Base-by-base conservation (phyloP, 2,797 vertebrate genomes). In the Emys orbicularis region DNA sequence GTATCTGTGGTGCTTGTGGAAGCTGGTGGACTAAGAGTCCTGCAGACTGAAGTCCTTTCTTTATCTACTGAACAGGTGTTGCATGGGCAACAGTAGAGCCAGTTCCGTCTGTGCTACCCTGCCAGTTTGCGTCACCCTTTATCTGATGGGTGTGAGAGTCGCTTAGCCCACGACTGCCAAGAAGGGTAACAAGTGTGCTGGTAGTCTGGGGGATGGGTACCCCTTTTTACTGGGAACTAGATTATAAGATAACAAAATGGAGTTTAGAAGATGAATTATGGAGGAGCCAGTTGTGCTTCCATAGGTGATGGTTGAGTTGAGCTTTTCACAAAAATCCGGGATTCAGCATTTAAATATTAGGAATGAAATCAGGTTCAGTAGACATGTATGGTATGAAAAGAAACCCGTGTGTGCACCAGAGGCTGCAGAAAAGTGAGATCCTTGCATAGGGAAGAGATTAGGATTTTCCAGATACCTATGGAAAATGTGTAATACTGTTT, bases 311-410 rank as follows among this genome's bases (percentile, higher is more conserved):
- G 41, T 84, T 90, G 84, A 93, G 83, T 10, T 41, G 79, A 92
- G 81, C 84, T 91, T 95, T 53, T 34, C 68, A 72, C 34, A 41
- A 84, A 76, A 0, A 41, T 11, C n/a, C 50, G 25, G 3, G n/a
- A 79, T 91, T 83, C 83, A 74, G 25, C 27, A 18, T 89, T 41
- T 79, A 56, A 89, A 53, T 18, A 9, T 57, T 47, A 86, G 72
- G 56, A 94, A 25, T 83, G 80, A 95, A 95, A 94, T 16, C 41
- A 87, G 31, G 11, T 44, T 95, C 83, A 84, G 8, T 56, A 79
- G 81, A 29, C 6, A 1, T 1, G 4, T 79, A 34, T 16, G 27
- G 31, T 74, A 11, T 79, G 53, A 84, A n/a, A 86, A 76, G 27
- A 90, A 31, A 74, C n/a, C 18, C 86, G 16, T 74, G 13, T 13